Evolutionary conservation across 2,113 vertebrate species (phyloP).

Genomic region (Sphaerodactylus townsendi): DNA sequence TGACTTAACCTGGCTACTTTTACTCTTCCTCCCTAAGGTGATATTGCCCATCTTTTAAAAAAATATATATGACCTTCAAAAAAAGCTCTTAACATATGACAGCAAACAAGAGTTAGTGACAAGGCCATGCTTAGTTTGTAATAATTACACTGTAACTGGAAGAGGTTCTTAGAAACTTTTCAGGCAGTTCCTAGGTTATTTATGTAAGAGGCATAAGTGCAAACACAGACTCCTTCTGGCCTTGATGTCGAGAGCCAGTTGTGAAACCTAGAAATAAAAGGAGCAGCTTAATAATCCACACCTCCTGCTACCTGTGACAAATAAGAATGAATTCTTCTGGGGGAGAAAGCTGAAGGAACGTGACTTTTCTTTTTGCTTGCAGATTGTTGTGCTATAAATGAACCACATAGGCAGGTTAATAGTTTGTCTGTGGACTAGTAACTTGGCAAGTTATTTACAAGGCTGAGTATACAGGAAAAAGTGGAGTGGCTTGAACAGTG

Average conservation of each 20-base stretch:
- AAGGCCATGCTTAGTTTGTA: neutral
- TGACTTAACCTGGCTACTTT: neutral
- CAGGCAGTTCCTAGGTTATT: no score
- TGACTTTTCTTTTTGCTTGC: neutral
- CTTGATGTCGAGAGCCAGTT: neutral
- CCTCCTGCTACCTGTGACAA: no score
- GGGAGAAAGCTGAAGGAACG: neutral
- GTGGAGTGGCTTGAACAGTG: constrained; percentile 33
- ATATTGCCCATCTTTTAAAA: no score
- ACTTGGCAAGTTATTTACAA: neutral
- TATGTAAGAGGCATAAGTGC: no score
- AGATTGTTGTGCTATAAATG: neutral
- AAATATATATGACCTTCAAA: no score
- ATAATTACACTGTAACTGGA: neutral
- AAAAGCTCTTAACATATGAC: no score
- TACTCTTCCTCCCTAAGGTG: neutral
- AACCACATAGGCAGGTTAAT: neutral
- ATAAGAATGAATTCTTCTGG: neutral
- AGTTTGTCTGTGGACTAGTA: neutral
- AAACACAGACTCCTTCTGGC: no score
- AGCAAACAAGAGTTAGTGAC: neutral
- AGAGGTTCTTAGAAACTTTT: neutral
- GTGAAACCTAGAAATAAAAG: neutral
- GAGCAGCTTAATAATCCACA: neutral
- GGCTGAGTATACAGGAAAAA: neutral